Evolutionary conservation across 2,888 invertebrate species (phyloP), one percentile per base, ranked within the genome.

Genomic region (Diaperis boleti): DNA sequence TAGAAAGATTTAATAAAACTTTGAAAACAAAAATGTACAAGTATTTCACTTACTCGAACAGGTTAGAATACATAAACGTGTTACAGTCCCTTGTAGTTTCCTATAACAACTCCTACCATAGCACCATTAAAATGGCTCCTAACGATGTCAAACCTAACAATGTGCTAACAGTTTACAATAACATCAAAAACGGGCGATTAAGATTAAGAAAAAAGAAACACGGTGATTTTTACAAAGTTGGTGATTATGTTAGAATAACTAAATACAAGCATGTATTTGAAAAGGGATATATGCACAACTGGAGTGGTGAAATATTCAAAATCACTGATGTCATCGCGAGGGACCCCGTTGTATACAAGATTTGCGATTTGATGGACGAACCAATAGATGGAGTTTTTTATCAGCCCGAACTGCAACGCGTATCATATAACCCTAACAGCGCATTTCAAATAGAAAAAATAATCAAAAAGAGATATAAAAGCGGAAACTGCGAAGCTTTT

Each of bases 91-190:
- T 77, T 29, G 47, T 74, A 3, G 6, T 54, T 4, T 49, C 70
- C 1, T 77, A 74, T 60, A 76, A 76, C 63, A 62, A 69, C 18
- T 35, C 72, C 0, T 11, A 47, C 1, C 73, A 76, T 37, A 56
- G 39, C 0, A 50, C 63, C 4, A 69, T 67, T 17, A 67, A 64
- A 66, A 66, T 66, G 68, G 45, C 62, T 5, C 72, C 69, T 11
- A 54, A 41, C 11, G 45, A 67, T 17, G 60, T 60, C 7, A 54
- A 52, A 13, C 1, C 18, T 13, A 29, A 60, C 22, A 60, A 60
- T n/a, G 13, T 60, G 14, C 42, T 60, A 44, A 13, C 59, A 59
- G 41, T 62, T 42, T 63, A 59, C 62, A 18, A 31, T 18, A 54
- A 57, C 33, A 41, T 42, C 10, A 37, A 6, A 3, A 10, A 11